Conservation (phyloP, 2,888 invertebrate species). For the Philonicus albiceps region DNA sequence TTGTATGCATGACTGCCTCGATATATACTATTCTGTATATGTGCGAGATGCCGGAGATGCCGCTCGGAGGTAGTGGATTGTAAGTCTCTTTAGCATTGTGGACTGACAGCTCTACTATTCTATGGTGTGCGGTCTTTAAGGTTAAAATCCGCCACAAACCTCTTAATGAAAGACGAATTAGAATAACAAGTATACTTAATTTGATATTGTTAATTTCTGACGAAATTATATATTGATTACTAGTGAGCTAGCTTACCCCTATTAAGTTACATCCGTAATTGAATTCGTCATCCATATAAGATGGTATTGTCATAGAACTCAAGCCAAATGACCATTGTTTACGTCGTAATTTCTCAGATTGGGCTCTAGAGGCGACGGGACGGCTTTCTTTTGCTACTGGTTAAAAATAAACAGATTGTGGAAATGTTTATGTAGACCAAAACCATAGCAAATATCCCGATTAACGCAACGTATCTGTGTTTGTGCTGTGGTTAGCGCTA, state of each 20-base stretch:
- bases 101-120: neutral
- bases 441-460: too few relatives aligned
- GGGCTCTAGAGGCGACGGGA: too few relatives aligned
- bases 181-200: slow-evolving; percentile 44
- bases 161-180: slow-evolving; percentile 44
- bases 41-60: neutral
- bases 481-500: too few relatives aligned
- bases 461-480: too few relatives aligned
- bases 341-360: too few relatives aligned
- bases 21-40: neutral
- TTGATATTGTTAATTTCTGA: slow-evolving; percentile 46
- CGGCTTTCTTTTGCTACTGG: too few relatives aligned
- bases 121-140: slow-evolving; percentile 15
- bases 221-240: slow-evolving; percentile 34
- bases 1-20: slow-evolving; percentile 44
- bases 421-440: too few relatives aligned
- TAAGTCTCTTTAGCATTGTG: neutral
- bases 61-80: neutral
- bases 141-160: slow-evolving; percentile 18
- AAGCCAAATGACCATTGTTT: too few relatives aligned
- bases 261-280: neutral
- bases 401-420: too few relatives aligned
- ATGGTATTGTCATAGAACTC: too few relatives aligned
- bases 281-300: too few relatives aligned
- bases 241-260: neutral